Evolutionary conservation across 2,113 vertebrate genomes (phyloP).

Genomic region (Tinamus guttatus): DNA sequence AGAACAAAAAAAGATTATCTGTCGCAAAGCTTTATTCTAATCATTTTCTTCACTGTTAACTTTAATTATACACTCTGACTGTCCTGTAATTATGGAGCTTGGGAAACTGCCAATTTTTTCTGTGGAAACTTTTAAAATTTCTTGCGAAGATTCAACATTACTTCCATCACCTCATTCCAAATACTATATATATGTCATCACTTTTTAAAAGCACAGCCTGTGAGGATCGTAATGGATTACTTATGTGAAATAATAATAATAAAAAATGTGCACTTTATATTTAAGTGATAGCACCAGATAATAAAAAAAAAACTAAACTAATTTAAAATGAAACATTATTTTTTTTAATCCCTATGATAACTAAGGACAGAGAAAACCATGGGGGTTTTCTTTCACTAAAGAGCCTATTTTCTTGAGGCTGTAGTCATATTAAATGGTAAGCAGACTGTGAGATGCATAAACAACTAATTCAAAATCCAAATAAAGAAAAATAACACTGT

Average conservation of each 20-base stretch:
- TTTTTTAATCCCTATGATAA: neutral
- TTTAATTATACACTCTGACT: constrained; percentile 76
- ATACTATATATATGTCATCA: neutral
- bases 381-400: neutral
- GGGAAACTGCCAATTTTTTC: constrained; percentile 76
- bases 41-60: constrained; percentile 69
- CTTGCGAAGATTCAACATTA: constrained; percentile 24
- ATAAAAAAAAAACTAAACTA: neutral
- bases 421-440: neutral
- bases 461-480: neutral
- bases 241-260: neutral
- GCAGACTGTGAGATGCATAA: neutral
- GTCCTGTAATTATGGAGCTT: constrained; percentile 76
- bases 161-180: neutral
- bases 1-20: constrained; percentile 60
- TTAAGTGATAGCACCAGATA: neutral
- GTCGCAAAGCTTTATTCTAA: constrained; percentile 70
- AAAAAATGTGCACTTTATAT: neutral
- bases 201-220: neutral
- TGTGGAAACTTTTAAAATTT: constrained; percentile 64
- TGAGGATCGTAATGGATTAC: neutral
- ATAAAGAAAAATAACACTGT: neutral
- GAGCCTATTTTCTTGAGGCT: neutral
- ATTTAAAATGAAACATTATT: neutral
- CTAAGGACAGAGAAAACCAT: neutral